These are phyloP conservation scores for Platyscapa corneri DNA, from an alignment of 1,140 invertebrate species.

Conservation along the genomic window DNA sequence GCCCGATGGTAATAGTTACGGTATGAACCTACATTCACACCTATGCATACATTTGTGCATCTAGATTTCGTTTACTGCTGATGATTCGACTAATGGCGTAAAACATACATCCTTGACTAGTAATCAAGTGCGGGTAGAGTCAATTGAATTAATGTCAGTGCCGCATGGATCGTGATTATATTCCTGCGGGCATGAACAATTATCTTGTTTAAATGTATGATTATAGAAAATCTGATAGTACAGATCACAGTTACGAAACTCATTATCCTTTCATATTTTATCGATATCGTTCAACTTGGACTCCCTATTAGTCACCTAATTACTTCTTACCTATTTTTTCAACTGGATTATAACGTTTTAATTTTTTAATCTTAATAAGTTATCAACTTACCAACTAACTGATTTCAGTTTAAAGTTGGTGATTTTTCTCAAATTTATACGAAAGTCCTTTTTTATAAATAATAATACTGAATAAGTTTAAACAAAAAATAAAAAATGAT, in stretches of 20 bases:
- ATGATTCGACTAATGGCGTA: neutral
- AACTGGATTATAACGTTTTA: no score
- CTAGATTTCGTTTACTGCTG: neutral
- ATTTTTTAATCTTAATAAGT: no score
- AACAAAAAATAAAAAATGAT: no score
- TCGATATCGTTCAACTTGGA: neutral
- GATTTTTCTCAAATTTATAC: no score
- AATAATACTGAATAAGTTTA: no score
- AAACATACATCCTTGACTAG: constrained; percentile 24
- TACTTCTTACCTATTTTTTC: neutral
- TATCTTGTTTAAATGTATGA: neutral
- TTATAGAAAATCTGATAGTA: neutral
- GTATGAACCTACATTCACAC: neutral
- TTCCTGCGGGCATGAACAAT: neutral
- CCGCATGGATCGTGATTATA: neutral
- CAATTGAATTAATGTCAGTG: constrained; percentile 27
- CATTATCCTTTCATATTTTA: neutral
- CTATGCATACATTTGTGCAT: neutral
- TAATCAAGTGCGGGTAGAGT: constrained; percentile 20
- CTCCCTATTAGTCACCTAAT: neutral
- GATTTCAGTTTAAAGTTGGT: neutral
- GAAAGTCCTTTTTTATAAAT: no score
- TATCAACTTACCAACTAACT: no score
- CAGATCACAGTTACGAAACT: neutral
- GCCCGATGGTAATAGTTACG: neutral